phyloP scores from a whole-genome alignment of 2,113 vertebrate species.

The Corythoichthys intestinalis region DNA sequence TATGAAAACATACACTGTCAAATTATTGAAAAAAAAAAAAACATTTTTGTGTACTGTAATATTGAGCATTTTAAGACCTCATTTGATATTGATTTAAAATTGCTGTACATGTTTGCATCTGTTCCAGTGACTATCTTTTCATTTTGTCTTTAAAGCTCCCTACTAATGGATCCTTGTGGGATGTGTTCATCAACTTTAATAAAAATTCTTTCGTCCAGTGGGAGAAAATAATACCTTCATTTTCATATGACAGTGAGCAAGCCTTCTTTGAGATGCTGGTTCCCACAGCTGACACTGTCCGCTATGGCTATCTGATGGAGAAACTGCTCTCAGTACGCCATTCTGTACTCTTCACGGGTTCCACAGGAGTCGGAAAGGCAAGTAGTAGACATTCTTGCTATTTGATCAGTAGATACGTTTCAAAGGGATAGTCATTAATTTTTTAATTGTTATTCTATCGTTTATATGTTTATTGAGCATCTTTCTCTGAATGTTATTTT shows the following conservation, averaged over 20 bases:
- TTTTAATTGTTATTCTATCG: neutral
- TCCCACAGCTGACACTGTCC: slow-evolving; percentile 83
- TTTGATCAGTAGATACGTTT: neutral
- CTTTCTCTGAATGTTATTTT: neutral
- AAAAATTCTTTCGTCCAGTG: slow-evolving; percentile 74
- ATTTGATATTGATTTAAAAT: neutral
- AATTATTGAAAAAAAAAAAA: neutral
- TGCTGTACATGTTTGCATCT: neutral
- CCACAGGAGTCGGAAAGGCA: slow-evolving; percentile 87
- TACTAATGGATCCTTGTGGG: slow-evolving; percentile 75
- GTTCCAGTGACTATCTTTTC: neutral
- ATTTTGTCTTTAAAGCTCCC: slow-evolving; percentile 71
- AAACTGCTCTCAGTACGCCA: slow-evolving; percentile 79
- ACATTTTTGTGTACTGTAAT: neutral
- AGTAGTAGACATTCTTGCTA: neutral
- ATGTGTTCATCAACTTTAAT: slow-evolving; percentile 78
- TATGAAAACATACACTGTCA: neutral
- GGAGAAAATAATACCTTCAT: slow-evolving; percentile 78
- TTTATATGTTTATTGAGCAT: neutral
- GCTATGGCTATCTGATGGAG: slow-evolving; percentile 86
- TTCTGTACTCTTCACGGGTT: slow-evolving; percentile 82
- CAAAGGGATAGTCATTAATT: neutral
- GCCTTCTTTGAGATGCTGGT: slow-evolving; percentile 88
- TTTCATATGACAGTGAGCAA: slow-evolving; percentile 73
- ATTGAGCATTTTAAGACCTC: neutral